Base-by-base conservation (phyloP, 2,797 vertebrate genomes). In the Tamandua tetradactyla region DNA sequence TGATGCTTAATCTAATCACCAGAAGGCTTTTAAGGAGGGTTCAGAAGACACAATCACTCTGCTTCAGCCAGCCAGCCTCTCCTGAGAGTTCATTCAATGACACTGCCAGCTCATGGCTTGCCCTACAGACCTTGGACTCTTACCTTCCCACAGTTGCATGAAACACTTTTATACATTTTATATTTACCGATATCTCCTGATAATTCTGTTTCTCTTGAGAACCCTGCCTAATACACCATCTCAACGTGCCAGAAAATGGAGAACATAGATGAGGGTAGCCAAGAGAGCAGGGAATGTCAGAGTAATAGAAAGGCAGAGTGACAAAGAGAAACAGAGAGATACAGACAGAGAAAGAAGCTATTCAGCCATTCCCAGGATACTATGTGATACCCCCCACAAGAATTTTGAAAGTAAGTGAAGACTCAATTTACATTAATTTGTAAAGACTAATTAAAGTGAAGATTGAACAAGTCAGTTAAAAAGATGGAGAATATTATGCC, bases 251-350 rank as follows among this genome's bases (percentile, higher is more conserved):
- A 84, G 49, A 59, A 61, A 84, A 52, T 68, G 47, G 44, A 81
- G 37, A 37, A 13, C 35, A 30, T 15, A 86, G 40, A 47, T 40
- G 0, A 61, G 52, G 32, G 25, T 82, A 23, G 15, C 25, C 2
- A 40, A 49, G 35, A 14, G 7, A 66, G 5, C 30, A 52, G 11
- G 37, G 47, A 25, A 47, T 18, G 47, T 20, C 23, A 69, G 42
- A n/a, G 7, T 27, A 5, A 4, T 7, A 0, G 12, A 18, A 0
- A 35, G 20, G 15, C 17, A n/a, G 12, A 11, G 12, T 13, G 3
- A 14, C 18, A 47, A 30, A 37, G 4, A 30, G 32, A 59, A 27
- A 13, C 5, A n/a, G 4, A 20, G 4, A 64, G 35, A 71, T 14
- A 78, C 23, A 44, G 7, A 76, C 23, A 59, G 11, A 49, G 20